These are phyloP conservation scores for Phrynocephalus guinanensis DNA, from an alignment of 2,797 vertebrate genomes.

Conservation along the genomic window DNA sequence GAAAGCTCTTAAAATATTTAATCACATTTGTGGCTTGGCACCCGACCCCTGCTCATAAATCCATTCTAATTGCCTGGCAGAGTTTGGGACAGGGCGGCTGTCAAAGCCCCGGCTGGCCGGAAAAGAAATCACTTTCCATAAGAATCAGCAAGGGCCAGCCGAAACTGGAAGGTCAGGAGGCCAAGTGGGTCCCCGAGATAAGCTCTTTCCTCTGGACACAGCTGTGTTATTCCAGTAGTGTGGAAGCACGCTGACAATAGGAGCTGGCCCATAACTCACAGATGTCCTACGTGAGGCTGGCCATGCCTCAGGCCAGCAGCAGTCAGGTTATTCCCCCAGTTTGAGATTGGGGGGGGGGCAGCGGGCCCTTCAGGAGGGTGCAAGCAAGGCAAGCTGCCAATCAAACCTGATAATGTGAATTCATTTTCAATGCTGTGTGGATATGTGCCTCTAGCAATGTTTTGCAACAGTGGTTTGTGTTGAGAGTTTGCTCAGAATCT, in stretches of 20 bases:
- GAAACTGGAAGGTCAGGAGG: constrained; percentile 57
- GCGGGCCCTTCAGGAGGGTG: fast-evolving
- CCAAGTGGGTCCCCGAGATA: constrained; percentile 41
- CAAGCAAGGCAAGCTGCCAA: constrained; percentile 26
- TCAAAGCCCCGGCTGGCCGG: constrained; percentile 36
- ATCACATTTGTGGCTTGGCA: constrained; percentile 68
- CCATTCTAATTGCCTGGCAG: constrained; percentile 40
- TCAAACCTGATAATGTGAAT: not conserved
- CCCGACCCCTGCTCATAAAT: constrained; percentile 59
- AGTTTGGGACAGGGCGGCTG: constrained; percentile 40
- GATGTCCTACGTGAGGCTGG: constrained; percentile 48
- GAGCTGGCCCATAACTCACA: constrained; percentile 42
- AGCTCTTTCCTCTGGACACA: constrained; percentile 60
- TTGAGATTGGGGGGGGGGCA: not conserved
- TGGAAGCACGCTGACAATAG: constrained; percentile 47
- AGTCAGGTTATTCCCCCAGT: constrained; percentile 12
- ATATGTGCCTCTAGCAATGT: no score
- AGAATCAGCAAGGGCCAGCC: constrained; percentile 57
- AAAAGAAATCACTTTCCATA: constrained; percentile 47
- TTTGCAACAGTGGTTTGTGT: no score
- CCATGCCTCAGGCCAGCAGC: constrained; percentile 24
- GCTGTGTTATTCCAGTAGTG: constrained; percentile 63
- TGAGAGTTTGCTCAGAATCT: no score
- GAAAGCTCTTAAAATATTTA: constrained; percentile 67
- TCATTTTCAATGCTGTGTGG: no score